A percentile compares a stretch with the other conserved stretches of the same genome.
These are phyloP conservation scores for Potamilus streckersoni DNA, from an alignment of 1,140 invertebrate genomes.

Conservation along the genomic window DNA sequence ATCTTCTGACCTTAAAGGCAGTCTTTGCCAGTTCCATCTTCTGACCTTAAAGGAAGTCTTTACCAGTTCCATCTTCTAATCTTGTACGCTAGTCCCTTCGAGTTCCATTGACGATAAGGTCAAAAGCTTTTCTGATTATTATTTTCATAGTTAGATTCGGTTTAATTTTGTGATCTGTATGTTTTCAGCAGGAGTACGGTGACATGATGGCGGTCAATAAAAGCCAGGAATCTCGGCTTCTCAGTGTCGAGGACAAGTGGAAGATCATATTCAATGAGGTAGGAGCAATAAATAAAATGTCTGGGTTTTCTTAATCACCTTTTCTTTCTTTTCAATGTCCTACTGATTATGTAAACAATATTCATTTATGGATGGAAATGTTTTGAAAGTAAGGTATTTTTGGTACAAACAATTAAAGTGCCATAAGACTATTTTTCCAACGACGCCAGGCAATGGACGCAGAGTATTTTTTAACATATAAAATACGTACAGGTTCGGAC, in stretches of 20 bases:
- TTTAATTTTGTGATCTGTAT: neutral
- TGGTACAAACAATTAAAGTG: neutral
- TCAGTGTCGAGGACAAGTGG: slow-evolving; percentile 29
- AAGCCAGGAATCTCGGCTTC: slow-evolving; percentile 10
- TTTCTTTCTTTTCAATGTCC: neutral
- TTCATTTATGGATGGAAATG: neutral
- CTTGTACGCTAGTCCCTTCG: no score
- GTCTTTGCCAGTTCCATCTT: no score
- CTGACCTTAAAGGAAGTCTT: no score
- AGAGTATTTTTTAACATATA: no score
- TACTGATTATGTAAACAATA: neutral
- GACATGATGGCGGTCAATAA: slow-evolving; percentile 1
- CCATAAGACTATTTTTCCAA: neutral
- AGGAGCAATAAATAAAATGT: neutral
- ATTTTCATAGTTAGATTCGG: no score
- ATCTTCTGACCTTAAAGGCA: no score
- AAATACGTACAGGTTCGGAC: no score
- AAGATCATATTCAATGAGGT: slow-evolving; percentile 33
- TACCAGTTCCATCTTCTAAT: no score
- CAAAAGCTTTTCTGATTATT: no score
- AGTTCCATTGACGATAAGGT: no score
- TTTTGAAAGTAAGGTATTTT: neutral
- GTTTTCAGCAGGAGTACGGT: slow-evolving; percentile 15
- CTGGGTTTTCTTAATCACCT: no score
- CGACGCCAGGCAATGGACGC: no score